Conservation (phyloP, 2,113 vertebrate species). For the Choloepus hoffmanni region DNA sequence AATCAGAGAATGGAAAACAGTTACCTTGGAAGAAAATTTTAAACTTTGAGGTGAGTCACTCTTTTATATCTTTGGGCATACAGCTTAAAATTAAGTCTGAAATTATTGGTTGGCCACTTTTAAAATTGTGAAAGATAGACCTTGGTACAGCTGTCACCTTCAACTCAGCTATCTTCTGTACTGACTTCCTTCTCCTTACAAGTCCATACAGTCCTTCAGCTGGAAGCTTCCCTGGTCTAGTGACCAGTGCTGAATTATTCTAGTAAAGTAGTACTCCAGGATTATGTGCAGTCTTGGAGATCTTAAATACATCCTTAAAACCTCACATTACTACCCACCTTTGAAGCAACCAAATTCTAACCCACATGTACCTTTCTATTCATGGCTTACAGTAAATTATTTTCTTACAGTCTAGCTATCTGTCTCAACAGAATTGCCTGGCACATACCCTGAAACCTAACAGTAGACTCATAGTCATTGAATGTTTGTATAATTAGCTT, state of each 20-base stretch:
- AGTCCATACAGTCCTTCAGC: too few species aligned
- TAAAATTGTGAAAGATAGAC: not conserved
- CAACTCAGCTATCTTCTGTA: not conserved
- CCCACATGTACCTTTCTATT: not conserved
- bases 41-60: slow-evolving; percentile 85
- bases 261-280: not conserved
- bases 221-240: too few species aligned
- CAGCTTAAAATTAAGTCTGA: not conserved
- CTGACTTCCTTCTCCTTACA: too few species aligned
- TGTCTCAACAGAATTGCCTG: not conserved
- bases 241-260: not conserved
- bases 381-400: not conserved
- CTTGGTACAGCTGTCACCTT: not conserved
- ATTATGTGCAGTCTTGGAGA: not conserved
- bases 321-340: not conserved
- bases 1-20: slow-evolving; percentile 83
- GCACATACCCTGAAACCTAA: not conserved
- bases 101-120: not conserved
- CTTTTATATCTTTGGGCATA: not conserved
- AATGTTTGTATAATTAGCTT: not conserved
- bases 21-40: slow-evolving; percentile 86
- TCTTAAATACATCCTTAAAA: not conserved
- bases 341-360: not conserved
- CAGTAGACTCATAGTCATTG: not conserved
- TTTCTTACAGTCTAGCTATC: not conserved